Base-by-base conservation (phyloP, 1,140 invertebrate species). In the Pararge aegeria region DNA sequence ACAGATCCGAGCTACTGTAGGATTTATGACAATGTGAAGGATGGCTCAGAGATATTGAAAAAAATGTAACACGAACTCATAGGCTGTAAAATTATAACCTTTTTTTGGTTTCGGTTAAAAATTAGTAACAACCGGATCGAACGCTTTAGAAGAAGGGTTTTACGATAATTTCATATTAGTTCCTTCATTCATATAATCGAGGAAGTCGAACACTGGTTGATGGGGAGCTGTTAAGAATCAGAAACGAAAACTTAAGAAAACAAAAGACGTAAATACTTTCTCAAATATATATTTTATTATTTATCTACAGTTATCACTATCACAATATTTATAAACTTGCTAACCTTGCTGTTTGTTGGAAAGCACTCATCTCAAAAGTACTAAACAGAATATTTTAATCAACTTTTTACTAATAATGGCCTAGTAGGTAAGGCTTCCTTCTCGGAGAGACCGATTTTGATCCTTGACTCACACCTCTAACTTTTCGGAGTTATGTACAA, bases 1-100 rank as follows among this genome's bases (percentile, higher is more conserved):
- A 73, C 68, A 70, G 54, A 56, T 61, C 69, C 52, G 55, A 49
- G 77, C 78, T 80, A 80, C 78, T 67, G 78, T 78, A 63, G 69
- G 70, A 72, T 80, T 78, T 80, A 78, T 80, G 78, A 78, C 68
- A 69, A 71, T 68, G 72, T 67, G 66, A 74, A 74, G 63, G 71
- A 68, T 61, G 60, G 38, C 40, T 51, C 37, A 30, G 20, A 55
- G 50, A 61, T 55, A 44, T 66, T 55, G 37, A 53, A 66, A 53
- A 61, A 72, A 69, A 61, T 54, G 52, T 63, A 64, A 57, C 64
- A 58, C 62, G 58, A 65, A 57, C 61, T 49, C 44, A 63, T 55
- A 55, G 72, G 64, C 66, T 68, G 65, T 74, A 74, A 70, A 67
- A 53, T 65, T 40, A 59, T 71, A 68, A 57, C 64, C 71, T 64